Evolutionary conservation across 2,888 invertebrate species (phyloP), one percentile per base, ranked within the genome.

Genomic region (Caenorhabditis sp.): DNA sequence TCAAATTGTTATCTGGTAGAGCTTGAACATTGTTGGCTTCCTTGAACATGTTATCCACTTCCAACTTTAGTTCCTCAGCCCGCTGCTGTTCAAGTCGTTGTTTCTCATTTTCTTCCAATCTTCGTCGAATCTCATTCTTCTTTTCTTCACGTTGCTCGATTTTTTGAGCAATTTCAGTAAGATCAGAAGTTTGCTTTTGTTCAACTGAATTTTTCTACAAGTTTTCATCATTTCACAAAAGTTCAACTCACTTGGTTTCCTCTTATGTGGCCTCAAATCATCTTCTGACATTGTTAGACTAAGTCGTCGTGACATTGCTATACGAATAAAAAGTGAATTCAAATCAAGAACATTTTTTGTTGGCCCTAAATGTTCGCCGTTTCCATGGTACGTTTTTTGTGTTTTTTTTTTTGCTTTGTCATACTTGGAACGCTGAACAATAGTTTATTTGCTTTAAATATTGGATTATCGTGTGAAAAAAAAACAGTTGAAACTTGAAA

Each of bases 401-500:
- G 43, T 43, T 43, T 17, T 31, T 31, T 31, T 31, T 31, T 31
- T 31, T 43, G 36, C 43, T 43, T 10, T 10, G 43, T 43, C 17
- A 43, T 10, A 31, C 31, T n/a, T n/a, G 31, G 31, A 31, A 31
- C 31, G 10, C 31, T 31, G 10, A 31, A 31, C 4, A 31, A 31
- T 31, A 31, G 31, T 43, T 43, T 43, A 43, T 43, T 43, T 36
- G 12, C 12, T 36, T 36, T n/a, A n/a, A n/a, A n/a, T n/a, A n/a
- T n/a, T n/a, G n/a, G n/a, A n/a, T n/a, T n/a, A n/a, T n/a, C n/a
- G n/a, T n/a, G n/a, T 43, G 14, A 10, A 43, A 43, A 43, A 43
- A 43, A 43, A 43, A 43, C 43, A 43, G 14, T 12, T 17, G 14
- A 10, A 10, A 17, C 31, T 58, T 72, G 57, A 72, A 31, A 72